Conservation (phyloP, 2,113 vertebrate species). For the Tachuris rubrigastra region DNA sequence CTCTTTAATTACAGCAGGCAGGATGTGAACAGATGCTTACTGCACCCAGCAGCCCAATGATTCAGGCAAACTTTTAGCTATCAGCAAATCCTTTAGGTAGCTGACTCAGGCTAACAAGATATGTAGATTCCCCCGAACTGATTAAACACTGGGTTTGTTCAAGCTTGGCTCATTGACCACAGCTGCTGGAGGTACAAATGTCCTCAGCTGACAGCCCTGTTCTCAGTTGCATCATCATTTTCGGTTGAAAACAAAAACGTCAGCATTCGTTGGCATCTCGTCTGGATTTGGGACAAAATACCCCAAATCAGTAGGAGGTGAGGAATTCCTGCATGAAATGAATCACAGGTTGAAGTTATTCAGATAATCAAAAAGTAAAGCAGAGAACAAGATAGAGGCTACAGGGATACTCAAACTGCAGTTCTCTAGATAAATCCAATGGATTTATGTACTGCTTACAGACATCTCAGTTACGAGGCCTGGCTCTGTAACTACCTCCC, state of each 20-base stretch:
- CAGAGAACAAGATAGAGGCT: background rate
- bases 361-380: background rate
- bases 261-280: background rate
- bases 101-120: conserved; percentile 44
- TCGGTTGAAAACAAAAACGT: background rate
- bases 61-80: conserved; percentile 4
- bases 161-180: conserved; percentile 36
- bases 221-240: background rate
- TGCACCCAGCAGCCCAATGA: background rate
- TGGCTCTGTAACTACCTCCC: background rate
- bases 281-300: conserved; percentile 15
- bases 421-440: background rate
- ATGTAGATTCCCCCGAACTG: background rate
- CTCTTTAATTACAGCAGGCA: conserved; percentile 28
- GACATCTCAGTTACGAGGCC: background rate
- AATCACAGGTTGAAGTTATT: background rate
- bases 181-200: background rate
- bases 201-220: background rate
- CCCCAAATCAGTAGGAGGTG: background rate
- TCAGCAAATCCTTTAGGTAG: conserved; percentile 11
- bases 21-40: conserved; percentile 25
- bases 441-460: conserved; percentile 13
- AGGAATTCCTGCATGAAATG: background rate
- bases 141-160: background rate
- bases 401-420: background rate